A percentile compares a stretch with the other conserved stretches of the same genome.
Conservation (phyloP, 2,888 invertebrate genomes). For the Phorcus lineatus region DNA sequence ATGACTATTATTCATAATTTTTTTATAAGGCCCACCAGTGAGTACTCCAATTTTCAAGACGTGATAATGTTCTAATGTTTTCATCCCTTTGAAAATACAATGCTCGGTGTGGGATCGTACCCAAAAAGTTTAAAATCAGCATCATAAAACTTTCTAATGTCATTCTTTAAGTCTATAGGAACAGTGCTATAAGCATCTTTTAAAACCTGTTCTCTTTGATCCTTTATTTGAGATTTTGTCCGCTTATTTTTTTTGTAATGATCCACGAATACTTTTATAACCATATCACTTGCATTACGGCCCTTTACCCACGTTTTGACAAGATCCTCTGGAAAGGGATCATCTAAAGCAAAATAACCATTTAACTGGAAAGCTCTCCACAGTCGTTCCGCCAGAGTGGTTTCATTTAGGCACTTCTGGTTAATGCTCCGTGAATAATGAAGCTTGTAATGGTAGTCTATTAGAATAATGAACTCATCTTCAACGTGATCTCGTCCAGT, state of each 20-base stretch:
- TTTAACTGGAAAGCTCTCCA: not conserved
- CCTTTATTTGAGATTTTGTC: not conserved
- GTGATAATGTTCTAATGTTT: not conserved
- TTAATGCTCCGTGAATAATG: not conserved
- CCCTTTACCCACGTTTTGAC: not conserved
- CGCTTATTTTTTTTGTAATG: not conserved
- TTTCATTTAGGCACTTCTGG: not conserved
- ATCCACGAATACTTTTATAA: not conserved
- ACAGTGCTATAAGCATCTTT: not conserved
- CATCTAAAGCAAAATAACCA: constrained; percentile 1
- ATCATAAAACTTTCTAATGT: not conserved
- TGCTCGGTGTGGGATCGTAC: not conserved
- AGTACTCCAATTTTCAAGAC: too few relatives aligned
- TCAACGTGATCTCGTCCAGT: not conserved
- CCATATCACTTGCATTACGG: not conserved
- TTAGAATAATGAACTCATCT: not conserved
- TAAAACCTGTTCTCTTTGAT: not conserved
- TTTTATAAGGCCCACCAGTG: too few relatives aligned
- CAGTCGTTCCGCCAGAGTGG: not conserved
- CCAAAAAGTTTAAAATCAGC: constrained; percentile 24
- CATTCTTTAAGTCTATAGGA: not conserved
- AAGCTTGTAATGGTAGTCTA: not conserved
- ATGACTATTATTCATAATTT: too few relatives aligned
- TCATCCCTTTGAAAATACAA: not conserved
- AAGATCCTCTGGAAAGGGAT: not conserved